Evolutionary conservation across 1,140 invertebrate genomes (phyloP), one percentile per base, ranked within the genome.

Genomic region (Drosophila persimilis): DNA sequence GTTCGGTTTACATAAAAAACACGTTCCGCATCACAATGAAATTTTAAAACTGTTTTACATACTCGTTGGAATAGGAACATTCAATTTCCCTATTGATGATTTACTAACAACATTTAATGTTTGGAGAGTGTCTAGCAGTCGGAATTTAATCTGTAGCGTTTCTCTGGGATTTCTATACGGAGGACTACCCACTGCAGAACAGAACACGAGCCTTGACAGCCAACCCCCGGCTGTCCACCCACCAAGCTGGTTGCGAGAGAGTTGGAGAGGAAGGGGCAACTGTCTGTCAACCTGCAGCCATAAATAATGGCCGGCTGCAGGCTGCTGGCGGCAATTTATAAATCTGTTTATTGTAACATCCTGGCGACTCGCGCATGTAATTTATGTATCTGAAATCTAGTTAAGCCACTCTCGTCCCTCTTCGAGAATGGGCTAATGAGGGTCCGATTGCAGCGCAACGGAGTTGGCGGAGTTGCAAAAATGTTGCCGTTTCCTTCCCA

Each of bases 291-390:
- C 61, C 35, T 50, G 62, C 24, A 46, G 41, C 47, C 29, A 72
- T 72, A 70, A 72, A 72, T 74, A 66, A 74, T 75, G 54, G 61
- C 72, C 54, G 43, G 66, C 53, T 61, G 66, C 60, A 44, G 47
- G 59, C 65, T 41, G 29, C 44, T 48, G 61, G 39, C 31, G 48
- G 66, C 50, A 50, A 61, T 72, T 72, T 71, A 71, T 62, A 72
- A 72, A 72, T 72, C 69, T 48, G 47, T 61, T 71, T 72, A 72
- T 71, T 70, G 53, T 52, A 71, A 60, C 65, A 58, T 71, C 57
- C 69, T 44, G 26, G 50, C 44, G 44, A 35, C n/a, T 52, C 35
- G 50, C 50, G 67, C 31, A 22, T 20, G 44, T 72, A 66, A 74
- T 74, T 66, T 74, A 74, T 74, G 61, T 24, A 55, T 74, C 52